Base-by-base conservation (phyloP, 2,888 invertebrate species). In the Agrilus cyanescens region DNA sequence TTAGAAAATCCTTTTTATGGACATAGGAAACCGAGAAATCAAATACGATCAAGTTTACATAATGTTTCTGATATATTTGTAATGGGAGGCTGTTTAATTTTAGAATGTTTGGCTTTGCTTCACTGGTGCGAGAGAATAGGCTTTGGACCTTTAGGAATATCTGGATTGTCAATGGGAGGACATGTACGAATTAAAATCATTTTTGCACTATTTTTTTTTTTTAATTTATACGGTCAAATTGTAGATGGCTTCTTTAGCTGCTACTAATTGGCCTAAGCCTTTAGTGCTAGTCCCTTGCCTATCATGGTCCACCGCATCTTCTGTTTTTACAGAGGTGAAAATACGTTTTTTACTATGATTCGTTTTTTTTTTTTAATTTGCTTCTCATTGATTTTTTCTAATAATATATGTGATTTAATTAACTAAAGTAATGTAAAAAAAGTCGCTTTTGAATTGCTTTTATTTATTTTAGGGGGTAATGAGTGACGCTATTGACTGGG, bases 41-140 rank as follows among this genome's bases (percentile, higher is more conserved):
- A 91, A 77, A 68, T 80, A 46, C 82, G 94, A 30, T 96, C 95
- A 2, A 84, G 86, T 56, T 76, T 98, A 39, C 86, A 87, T 62
- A 88, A 96, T 70, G 96, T 97, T 4, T 89, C 91, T 14, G 97
- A 98, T 65, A 85, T 98, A 61, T 96, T 98, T 73, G 89, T 97
- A 51, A 98, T 98, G 97, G 97, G 97, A 44, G 96, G 93, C 34
- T 91, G 95, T 59, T 72, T 98, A 45, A 87, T 97, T 49, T 74
- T 96, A 55, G 98, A 98, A 70, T 85, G 89, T 32, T 70, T 93
- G 53, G 94, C 86, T 38, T 71, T 98, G 51, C 76, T 97, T 51
- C 84, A 93, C 66, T 97, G 95, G 95, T 90, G 91, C 63, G 89
- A 93, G 67, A 71, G 78, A 42, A 78, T 87, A 61, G 95, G 94